These are phyloP conservation scores for Calidris pugnax DNA, from an alignment of 2,113 vertebrate genomes.

Conservation along the genomic window DNA sequence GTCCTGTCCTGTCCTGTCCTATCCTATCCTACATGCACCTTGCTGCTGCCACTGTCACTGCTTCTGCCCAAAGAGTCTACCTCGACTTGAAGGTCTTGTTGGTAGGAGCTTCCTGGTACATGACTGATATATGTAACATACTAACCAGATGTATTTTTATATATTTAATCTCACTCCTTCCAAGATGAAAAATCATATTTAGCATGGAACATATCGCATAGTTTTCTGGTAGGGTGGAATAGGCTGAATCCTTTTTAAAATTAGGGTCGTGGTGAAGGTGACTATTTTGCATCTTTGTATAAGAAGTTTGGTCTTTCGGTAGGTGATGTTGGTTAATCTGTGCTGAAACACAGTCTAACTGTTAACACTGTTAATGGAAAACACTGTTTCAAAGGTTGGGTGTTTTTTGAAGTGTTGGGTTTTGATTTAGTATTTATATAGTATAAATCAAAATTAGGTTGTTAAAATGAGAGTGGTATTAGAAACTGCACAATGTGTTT, in stretches of 20 bases:
- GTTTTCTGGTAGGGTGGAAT: background rate
- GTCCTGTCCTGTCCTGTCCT: rapidly evolving
- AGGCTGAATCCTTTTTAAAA: background rate
- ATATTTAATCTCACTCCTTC: background rate
- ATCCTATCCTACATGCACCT: rapidly evolving
- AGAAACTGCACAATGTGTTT: background rate
- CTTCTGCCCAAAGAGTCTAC: background rate
- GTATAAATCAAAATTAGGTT: background rate
- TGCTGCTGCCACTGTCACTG: background rate
- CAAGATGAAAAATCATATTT: background rate
- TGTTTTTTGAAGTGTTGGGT: background rate
- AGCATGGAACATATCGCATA: background rate
- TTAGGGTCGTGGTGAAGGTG: background rate
- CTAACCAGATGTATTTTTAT: background rate
- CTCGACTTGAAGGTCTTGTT: background rate
- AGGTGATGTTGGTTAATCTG: background rate
- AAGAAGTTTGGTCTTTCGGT: background rate
- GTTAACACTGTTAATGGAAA: background rate
- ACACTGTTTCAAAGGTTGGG: background rate
- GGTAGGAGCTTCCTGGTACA: background rate
- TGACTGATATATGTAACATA: background rate
- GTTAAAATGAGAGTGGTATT: background rate
- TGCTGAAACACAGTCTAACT: background rate
- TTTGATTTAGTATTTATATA: background rate
- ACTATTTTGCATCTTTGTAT: background rate